Evolutionary conservation across 2,113 vertebrate genomes (phyloP), one percentile per base, ranked within the genome.

Genomic region (Trichomycterus rosablanca): DNA sequence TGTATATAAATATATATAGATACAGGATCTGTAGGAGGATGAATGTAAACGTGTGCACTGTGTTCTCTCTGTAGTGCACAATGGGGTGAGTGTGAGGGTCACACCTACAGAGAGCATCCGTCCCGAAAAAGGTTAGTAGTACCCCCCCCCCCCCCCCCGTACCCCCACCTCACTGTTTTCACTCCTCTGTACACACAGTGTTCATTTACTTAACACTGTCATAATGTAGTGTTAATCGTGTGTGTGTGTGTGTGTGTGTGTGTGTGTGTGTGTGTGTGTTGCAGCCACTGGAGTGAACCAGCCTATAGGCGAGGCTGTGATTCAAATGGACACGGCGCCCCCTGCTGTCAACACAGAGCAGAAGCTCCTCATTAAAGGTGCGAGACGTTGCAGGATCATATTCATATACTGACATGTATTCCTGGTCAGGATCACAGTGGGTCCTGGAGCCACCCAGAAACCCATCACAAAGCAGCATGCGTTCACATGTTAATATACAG

Each of bases 81-180:
- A 91, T 78, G 93, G 94, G 78, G 94, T 94, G 87, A 94, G 95
- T 79, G 81, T 96, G 87, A 91, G 96, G 75, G 89, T 93, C 80
- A 96, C 92, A 0, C 83, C 87, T 74, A 94, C 88, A 75, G 95
- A 97, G 83, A 94, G 93, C 80, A 79, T 89, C 76, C 88, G 76
- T 51, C 93, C 95, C 43, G 92, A 97, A 68, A 84, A 90, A 73
- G 93, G 95, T n/a, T n/a, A n/a, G n/a, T 97, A 79, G 73, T 88
- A 83, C 1, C 2, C 37, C 30, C 39, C 15, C 22, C 3, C 2
- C 18, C 14, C 12, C 7, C 3, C 11, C n/a, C n/a, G n/a, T n/a
- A n/a, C 15, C 22, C 3, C 2, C 18, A 7, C 12, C 7, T 4
- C 11, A 20, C 7, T 34, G 3, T 46, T 5, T 16, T n/a, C n/a